Evolutionary conservation across 2,113 vertebrate genomes (phyloP).

Genomic region (Leucopsar rothschildi): DNA sequence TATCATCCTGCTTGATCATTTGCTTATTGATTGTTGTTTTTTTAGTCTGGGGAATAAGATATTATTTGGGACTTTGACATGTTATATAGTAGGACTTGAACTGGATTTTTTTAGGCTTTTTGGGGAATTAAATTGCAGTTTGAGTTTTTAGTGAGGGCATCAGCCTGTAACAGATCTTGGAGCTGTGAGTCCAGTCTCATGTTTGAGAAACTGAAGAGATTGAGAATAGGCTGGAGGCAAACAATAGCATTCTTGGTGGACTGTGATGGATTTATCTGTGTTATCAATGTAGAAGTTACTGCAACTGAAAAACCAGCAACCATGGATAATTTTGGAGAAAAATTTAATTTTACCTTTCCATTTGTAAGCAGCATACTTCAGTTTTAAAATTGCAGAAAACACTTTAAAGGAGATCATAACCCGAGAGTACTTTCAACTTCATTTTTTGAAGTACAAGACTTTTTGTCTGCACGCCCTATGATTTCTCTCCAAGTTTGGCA

Average conservation of each 20-base stretch:
- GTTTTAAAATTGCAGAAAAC: neutral
- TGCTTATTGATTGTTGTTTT: neutral
- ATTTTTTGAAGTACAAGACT: neutral
- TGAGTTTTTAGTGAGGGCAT: neutral
- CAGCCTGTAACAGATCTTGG: neutral
- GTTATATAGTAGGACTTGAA: neutral
- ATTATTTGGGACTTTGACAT: neutral
- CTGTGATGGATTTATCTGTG: neutral
- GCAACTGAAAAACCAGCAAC: neutral
- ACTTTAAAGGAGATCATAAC: neutral
- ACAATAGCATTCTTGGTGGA: neutral
- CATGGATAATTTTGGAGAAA: neutral
- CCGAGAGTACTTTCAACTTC: neutral
- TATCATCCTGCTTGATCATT: accelerated
- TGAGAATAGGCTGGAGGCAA: neutral
- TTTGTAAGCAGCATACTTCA: neutral
- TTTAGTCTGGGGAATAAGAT: neutral
- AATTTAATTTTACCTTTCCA: neutral
- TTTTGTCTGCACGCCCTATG: neutral
- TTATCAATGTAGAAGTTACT: neutral
- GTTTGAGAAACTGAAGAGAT: neutral
- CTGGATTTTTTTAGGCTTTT: neutral
- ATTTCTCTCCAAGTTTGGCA: neutral
- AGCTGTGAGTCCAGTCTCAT: neutral
- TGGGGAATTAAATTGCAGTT: neutral